Base-by-base conservation (phyloP, 2,888 invertebrate genomes). In the Rhagonycha lutea region DNA sequence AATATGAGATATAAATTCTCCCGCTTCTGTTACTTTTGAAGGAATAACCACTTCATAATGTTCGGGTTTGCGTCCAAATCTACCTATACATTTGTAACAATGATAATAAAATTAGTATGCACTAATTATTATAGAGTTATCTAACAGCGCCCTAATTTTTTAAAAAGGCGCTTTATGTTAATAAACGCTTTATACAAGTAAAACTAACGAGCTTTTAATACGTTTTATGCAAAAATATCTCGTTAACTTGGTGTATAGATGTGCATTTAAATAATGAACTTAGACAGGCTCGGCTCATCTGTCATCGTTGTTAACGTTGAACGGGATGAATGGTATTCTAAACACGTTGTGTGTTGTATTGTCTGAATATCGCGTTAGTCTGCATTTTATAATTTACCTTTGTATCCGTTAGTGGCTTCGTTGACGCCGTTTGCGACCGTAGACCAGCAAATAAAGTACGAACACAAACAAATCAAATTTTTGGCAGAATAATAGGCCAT, bases 11-110 rank as follows among this genome's bases (percentile, higher is more conserved):
- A 86, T 61, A 78, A 88, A 88, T 70, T 80, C 80, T 63, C 87
- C 87, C 23, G 84, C 83, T 73, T 83, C 81, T 14, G 82, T 81
- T 28, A 87, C 86, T 78, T 86, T 87, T 29, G 85, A 82, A 9
- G 88, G 88, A 14, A 86, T 81, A 23, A 87, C 84, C 71, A 87
- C 79, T 77, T 87, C 86, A 76, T 83, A 86, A 67, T 83, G 70
- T 10, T 73, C n/a, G 2, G 75, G 73, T 68, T 69, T 12, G 10
- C 26, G 69, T 61, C 70, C 72, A 73, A 68, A 78, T 69, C 68
- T 78, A 62, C 73, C 78, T 78, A 65, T 24, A 24, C 24, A 10
- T 24, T 65, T 26, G n/a, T 24, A 65, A 65, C 26, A 65, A 65
- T 65, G 26, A 65, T 65, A 65, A 65, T 65, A 24, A 65, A n/a